phyloP scores from a whole-genome alignment of 2,113 vertebrate genomes.

The Cranoglanis bouderius region DNA sequence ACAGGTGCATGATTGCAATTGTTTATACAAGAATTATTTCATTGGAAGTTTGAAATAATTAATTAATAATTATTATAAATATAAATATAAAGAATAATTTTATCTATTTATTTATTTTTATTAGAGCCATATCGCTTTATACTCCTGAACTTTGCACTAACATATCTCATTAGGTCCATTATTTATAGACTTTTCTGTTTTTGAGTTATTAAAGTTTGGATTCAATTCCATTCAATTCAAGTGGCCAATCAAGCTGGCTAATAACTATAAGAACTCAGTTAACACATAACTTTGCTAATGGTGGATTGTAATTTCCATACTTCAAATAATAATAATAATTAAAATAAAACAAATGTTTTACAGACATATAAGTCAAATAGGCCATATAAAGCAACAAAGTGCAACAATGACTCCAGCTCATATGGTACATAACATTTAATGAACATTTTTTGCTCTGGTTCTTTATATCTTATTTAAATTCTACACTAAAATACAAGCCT shows the following conservation, averaged over 20 bases:
- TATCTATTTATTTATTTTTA: background rate
- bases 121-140: background rate
- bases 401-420: background rate
- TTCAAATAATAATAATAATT: background rate
- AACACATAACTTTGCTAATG: background rate
- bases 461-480: slow-evolving; percentile 3
- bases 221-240: background rate
- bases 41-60: slow-evolving; percentile 2
- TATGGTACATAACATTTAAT: slow-evolving; percentile 4
- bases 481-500: slow-evolving; percentile 8
- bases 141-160: background rate
- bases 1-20: no score
- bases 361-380: background rate
- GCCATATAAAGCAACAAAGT: background rate
- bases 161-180: background rate
- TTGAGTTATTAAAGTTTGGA: background rate
- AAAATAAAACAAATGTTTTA: background rate
- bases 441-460: background rate
- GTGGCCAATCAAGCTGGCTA: background rate
- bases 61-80: no score
- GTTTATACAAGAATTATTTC: slow-evolving; percentile 9
- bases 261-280: background rate
- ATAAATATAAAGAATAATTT: no score
- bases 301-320: background rate
- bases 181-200: background rate